Base-by-base conservation (phyloP, 2,113 vertebrate species). In the Perccottus glenii region DNA sequence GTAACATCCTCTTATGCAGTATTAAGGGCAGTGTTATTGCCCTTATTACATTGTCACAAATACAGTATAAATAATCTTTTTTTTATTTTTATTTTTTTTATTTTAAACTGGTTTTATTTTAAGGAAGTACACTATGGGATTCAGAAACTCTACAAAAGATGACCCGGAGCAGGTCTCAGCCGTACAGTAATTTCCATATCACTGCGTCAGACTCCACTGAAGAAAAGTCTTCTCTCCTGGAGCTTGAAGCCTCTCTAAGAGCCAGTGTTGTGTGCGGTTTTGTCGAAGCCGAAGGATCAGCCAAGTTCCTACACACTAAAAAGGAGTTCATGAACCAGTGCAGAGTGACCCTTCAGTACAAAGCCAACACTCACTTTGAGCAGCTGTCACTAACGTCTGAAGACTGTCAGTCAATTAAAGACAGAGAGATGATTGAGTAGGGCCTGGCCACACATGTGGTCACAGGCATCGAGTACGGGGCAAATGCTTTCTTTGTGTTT, bases 381-480 rank as follows among this genome's bases (percentile, higher is more conserved):
- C 38, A 40, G 38, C 38, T 40, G 38, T 40, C 38, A 40, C 38
- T 40, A 3, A 40, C 38, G 5, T 40, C 38, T 40, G 38, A 40
- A 40, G 38, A 40, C 38, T 40, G 5, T 40, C 5, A 40, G 38
- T 6, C 5, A 40, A 8, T 40, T 40, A 5, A 40, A 8, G 8
- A 40, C 38, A 40, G 38, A 40, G n/a, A n/a, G 38, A 40, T 40
- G 38, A 40, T 40, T 2, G 38, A 40, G 38, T 2, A 40, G 38
- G 38, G 38, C 38, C 38, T 40, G 38, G 68, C 60, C 36, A 64
- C 60, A 10, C 47, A 19, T 4, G 68, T 68, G 38, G 38, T 40
- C 38, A 40, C 38, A 40, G 38, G 38, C 8, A 40, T 40, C 5
- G 38, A 40, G 38, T 40, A 40, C 38, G 38, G 38, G 8, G 38